Evolutionary conservation across 2,888 invertebrate genomes (phyloP).

Genomic region (Acanthoscelides obtectus): DNA sequence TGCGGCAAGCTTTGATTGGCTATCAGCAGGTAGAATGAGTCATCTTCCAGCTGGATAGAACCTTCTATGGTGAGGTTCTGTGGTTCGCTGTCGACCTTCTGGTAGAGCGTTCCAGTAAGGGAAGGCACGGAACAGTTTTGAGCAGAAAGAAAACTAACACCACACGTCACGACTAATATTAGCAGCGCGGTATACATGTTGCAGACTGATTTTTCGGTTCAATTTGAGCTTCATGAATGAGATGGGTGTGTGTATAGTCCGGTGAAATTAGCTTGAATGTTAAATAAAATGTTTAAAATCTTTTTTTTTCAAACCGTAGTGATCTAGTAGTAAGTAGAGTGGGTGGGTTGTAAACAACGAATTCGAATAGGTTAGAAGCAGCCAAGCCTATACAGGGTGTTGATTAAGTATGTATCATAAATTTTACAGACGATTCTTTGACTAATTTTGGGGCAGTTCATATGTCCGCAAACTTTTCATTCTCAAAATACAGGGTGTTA

Average conservation of each 20-base stretch:
- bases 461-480: too few relatives aligned
- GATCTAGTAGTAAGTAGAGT: too few relatives aligned
- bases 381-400: too few relatives aligned
- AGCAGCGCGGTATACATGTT: neutral
- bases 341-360: too few relatives aligned
- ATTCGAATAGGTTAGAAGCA: too few relatives aligned
- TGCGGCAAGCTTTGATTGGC: constrained; percentile 23
- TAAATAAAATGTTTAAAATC: too few relatives aligned
- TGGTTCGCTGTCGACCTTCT: neutral
- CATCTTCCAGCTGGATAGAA: constrained; percentile 20
- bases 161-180: neutral
- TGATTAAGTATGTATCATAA: too few relatives aligned
- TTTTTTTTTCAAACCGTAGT: too few relatives aligned
- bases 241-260: neutral
- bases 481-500: too few relatives aligned
- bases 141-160: neutral
- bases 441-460: too few relatives aligned
- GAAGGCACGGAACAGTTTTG: neutral
- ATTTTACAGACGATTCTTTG: too few relatives aligned
- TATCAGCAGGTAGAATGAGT: constrained; percentile 28
- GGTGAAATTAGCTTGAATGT: neutral
- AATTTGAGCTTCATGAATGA: neutral
- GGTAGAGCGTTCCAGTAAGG: neutral
- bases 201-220: neutral
- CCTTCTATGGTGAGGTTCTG: constrained; percentile 19